phyloP scores from a whole-genome alignment of 1,140 invertebrate genomes.

The Galleria mellonella region DNA sequence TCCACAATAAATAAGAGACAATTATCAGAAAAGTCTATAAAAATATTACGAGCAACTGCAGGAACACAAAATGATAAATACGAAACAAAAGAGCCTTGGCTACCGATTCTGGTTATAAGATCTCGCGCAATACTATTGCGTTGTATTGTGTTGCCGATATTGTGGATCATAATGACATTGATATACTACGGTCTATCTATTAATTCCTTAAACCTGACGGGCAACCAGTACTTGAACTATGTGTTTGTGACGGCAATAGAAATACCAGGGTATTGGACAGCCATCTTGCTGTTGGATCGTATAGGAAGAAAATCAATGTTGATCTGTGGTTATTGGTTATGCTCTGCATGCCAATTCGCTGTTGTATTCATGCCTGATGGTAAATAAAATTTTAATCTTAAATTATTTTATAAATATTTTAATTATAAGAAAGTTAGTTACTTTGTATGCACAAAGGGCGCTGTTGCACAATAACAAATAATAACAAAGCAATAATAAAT shows the following conservation, averaged over 20 bases:
- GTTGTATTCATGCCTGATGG: constrained; percentile 42
- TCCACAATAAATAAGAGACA: constrained; percentile 79
- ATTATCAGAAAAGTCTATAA: constrained; percentile 73
- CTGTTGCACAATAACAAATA: too few species aligned
- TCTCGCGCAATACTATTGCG: constrained; percentile 75
- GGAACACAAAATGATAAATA: constrained; percentile 12
- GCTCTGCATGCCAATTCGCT: constrained; percentile 66
- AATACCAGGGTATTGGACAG: constrained; percentile 80
- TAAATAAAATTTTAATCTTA: too few species aligned
- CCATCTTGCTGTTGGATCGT: constrained; percentile 75
- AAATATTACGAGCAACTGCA: constrained; percentile 25
- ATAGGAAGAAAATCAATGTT: constrained; percentile 78
- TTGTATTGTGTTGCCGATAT: constrained; percentile 78
- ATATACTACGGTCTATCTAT: constrained; percentile 88
- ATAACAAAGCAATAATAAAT: too few species aligned
- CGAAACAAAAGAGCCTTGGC: constrained; percentile 19
- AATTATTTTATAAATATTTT: too few species aligned
- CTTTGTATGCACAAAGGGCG: too few species aligned
- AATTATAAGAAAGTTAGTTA: too few species aligned
- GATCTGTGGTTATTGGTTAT: constrained; percentile 74
- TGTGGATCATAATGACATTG: constrained; percentile 82
- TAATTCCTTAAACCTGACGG: constrained; percentile 83
- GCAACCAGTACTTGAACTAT: constrained; percentile 82
- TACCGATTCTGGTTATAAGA: constrained; percentile 70
- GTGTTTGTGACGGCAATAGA: constrained; percentile 79